These are phyloP conservation scores for Trogon surrucura DNA, from an alignment of 2,113 vertebrate genomes.

Conservation along the genomic window DNA sequence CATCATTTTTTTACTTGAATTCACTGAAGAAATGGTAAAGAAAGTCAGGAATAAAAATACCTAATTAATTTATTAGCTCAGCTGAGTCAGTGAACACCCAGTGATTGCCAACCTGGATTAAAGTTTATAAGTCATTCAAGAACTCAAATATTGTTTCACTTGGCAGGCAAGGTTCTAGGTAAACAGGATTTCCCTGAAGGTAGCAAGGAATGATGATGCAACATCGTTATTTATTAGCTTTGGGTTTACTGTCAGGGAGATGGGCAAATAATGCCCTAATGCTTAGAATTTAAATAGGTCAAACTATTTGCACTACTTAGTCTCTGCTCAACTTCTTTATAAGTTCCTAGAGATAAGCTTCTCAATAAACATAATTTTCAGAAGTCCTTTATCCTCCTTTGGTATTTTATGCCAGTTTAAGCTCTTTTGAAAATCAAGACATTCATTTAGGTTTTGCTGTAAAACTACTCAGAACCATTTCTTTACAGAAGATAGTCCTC, in stretches of 20 bases:
- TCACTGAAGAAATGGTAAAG: background rate
- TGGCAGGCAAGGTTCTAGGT: background rate
- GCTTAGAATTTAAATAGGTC: background rate
- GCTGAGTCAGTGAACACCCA: background rate
- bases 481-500: background rate
- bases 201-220: slow-evolving; percentile 28
- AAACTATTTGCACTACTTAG: background rate
- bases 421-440: background rate
- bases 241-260: background rate
- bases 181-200: slow-evolving; percentile 13
- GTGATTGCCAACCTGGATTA: background rate
- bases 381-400: background rate
- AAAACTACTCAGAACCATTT: background rate
- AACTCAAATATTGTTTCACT: slow-evolving; percentile 30
- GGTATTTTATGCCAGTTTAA: background rate
- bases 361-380: background rate
- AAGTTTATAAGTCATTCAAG: background rate
- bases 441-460: background rate
- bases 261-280: slow-evolving; percentile 33
- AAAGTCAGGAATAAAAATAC: background rate
- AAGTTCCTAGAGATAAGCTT: background rate
- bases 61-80: background rate
- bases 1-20: background rate
- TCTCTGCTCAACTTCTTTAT: background rate
- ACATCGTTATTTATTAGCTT: slow-evolving; percentile 60